Percentiles rank a stretch among this genome's conserved stretches.
Conservation (phyloP, 2,888 invertebrate species). For the Dryobota labecula region DNA sequence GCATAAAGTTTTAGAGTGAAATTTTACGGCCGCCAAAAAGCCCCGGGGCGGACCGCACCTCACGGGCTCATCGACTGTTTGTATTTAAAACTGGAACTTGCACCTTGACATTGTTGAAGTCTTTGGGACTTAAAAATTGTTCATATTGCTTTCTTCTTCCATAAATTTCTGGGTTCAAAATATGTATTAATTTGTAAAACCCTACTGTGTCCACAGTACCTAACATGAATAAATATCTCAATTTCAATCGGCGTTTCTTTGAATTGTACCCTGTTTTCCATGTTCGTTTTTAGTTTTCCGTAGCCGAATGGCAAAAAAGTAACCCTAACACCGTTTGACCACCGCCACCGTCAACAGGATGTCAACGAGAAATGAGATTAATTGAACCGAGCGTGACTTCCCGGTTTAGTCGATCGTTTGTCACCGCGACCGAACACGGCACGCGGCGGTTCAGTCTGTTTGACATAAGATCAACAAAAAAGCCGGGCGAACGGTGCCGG, state of each 20-base stretch:
- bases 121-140: too few relatives aligned
- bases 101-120: neutral
- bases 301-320: neutral
- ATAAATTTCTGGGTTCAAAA: neutral
- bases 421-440: too few relatives aligned
- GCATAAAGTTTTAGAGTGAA: neutral
- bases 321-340: neutral
- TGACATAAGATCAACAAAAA: too few relatives aligned
- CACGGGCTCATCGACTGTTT: neutral
- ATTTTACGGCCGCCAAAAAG: neutral
- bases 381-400: too few relatives aligned
- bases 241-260: neutral
- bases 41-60: neutral
- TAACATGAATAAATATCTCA: constrained; percentile 21
- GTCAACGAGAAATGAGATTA: too few relatives aligned
- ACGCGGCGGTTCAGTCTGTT: too few relatives aligned
- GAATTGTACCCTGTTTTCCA: neutral
- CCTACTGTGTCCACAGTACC: constrained; percentile 3
- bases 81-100: constrained; percentile 1
- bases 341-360: too few relatives aligned
- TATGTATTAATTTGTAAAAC: constrained; percentile 4
- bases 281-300: neutral
- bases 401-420: too few relatives aligned
- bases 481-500: too few relatives aligned
- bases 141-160: neutral